Evolutionary conservation across 2,888 invertebrate genomes (phyloP).

Genomic region (Apocheima hispidaria): DNA sequence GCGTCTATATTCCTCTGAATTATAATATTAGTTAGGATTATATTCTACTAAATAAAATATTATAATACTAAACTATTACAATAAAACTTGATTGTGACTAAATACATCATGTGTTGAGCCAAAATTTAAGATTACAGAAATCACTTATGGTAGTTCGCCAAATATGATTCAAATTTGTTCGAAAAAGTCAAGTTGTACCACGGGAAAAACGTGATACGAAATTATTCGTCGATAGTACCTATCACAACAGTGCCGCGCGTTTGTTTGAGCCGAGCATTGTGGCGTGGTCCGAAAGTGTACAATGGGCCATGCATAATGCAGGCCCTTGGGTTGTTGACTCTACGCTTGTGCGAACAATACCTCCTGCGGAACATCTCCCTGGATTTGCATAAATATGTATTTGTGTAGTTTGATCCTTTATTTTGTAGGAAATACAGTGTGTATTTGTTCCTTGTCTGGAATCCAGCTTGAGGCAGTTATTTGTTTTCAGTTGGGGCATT

Average conservation of each 20-base stretch:
- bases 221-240: constrained; percentile 9
- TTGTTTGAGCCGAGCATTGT: constrained; percentile 41
- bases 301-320: constrained; percentile 77
- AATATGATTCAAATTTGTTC: background rate
- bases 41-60: too few species aligned
- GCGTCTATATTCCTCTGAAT: too few species aligned
- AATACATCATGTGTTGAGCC: too few species aligned
- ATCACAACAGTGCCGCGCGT: constrained; percentile 10
- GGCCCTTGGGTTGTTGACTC: constrained; percentile 72
- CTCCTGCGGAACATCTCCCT: constrained; percentile 51
- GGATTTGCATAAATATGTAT: constrained; percentile 53
- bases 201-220: background rate
- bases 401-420: constrained; percentile 29
- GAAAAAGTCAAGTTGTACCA: background rate
- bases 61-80: too few species aligned
- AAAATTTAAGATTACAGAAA: background rate
- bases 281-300: constrained; percentile 56
- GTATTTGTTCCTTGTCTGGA: constrained; percentile 6
- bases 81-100: too few species aligned
- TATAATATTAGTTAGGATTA: too few species aligned
- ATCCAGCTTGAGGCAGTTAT: background rate
- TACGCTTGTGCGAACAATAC: constrained; percentile 52
- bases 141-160: background rate
- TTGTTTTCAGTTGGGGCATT: background rate
- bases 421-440: background rate